These are phyloP conservation scores for Hecatera dysodea DNA, from an alignment of 2,888 invertebrate genomes.

Conservation along the genomic window DNA sequence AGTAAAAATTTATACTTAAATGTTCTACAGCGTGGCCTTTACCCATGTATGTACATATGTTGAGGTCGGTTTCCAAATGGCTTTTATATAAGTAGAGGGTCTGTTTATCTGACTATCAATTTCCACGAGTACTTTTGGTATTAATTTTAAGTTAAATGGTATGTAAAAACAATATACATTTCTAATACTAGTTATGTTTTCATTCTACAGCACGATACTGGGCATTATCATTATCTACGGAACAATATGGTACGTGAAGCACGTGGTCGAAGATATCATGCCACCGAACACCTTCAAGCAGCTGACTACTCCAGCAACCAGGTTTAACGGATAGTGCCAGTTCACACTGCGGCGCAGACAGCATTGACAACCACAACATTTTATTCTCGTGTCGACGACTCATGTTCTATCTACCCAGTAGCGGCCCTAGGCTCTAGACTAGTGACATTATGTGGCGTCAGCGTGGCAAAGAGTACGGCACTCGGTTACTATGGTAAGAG, in stretches of 20 bases:
- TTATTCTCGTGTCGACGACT: neutral
- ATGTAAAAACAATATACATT: neutral
- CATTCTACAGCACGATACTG: conserved; percentile 18
- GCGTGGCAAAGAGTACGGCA: neutral
- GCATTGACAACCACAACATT: neutral
- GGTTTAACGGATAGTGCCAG: neutral
- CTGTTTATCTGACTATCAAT: too few relatives aligned
- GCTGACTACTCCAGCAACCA: neutral
- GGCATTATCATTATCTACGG: conserved; percentile 46
- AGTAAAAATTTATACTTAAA: too few relatives aligned
- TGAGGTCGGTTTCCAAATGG: too few relatives aligned
- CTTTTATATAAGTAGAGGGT: too few relatives aligned
- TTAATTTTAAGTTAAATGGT: neutral
- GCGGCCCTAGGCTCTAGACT: too few relatives aligned
- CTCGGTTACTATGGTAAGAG: too few relatives aligned
- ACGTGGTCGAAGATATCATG: conserved; percentile 7
- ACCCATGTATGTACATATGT: too few relatives aligned
- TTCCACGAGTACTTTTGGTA: neutral
- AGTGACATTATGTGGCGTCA: neutral
- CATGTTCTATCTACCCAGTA: neutral
- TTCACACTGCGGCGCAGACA: neutral
- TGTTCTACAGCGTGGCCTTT: too few relatives aligned
- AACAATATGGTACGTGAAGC: conserved; percentile 46
- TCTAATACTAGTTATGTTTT: conserved; percentile 3
- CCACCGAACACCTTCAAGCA: neutral